Evolutionary conservation across 2,888 invertebrate species (phyloP).

Genomic region (Drosophila sordidula): DNA sequence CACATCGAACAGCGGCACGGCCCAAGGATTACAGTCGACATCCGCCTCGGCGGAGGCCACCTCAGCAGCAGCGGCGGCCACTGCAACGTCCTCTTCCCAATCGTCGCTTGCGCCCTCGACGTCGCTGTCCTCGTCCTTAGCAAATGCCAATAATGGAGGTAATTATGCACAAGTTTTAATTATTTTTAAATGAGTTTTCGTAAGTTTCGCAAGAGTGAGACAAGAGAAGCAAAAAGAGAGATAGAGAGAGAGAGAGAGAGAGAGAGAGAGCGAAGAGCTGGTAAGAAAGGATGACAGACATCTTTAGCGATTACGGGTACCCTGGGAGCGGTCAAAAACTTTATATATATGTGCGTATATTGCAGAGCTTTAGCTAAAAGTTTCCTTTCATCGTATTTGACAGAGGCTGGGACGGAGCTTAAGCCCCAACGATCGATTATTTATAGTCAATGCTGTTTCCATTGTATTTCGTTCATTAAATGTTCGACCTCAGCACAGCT

Average conservation of each 20-base stretch:
- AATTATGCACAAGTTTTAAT: conserved; percentile 84
- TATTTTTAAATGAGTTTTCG: conserved; percentile 84
- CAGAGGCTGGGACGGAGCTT: conserved; percentile 46
- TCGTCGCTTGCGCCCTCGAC: conserved; percentile 86
- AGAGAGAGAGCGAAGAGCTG: conserved; percentile 2
- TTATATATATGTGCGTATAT: conserved; percentile 10
- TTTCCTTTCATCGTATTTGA: conserved; percentile 61
- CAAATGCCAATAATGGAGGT: conserved; percentile 84
- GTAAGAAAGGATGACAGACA: conserved; percentile 14
- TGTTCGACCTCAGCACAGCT: conserved; percentile 25
- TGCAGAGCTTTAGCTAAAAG: conserved; percentile 48
- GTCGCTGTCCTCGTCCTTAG: conserved; percentile 83
- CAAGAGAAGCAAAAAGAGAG: conserved; percentile 4
- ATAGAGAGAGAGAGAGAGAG: not conserved
- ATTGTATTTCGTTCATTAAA: conserved; percentile 53
- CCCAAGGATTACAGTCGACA: conserved; percentile 85
- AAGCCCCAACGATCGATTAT: conserved; percentile 45
- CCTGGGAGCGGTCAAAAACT: conserved; percentile 48
- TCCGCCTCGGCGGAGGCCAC: conserved; percentile 84
- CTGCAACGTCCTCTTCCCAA: conserved; percentile 86
- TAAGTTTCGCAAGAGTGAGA: conserved; percentile 59
- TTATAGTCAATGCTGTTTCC: conserved; percentile 45
- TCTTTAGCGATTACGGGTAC: conserved; percentile 53
- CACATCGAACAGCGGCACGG: conserved; percentile 85
- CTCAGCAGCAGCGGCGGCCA: conserved; percentile 89